A percentile compares a stretch with the other conserved stretches of the same genome.
Evolutionary conservation across 2,888 invertebrate species (phyloP).

Genomic region (Cyaniris semiargus): DNA sequence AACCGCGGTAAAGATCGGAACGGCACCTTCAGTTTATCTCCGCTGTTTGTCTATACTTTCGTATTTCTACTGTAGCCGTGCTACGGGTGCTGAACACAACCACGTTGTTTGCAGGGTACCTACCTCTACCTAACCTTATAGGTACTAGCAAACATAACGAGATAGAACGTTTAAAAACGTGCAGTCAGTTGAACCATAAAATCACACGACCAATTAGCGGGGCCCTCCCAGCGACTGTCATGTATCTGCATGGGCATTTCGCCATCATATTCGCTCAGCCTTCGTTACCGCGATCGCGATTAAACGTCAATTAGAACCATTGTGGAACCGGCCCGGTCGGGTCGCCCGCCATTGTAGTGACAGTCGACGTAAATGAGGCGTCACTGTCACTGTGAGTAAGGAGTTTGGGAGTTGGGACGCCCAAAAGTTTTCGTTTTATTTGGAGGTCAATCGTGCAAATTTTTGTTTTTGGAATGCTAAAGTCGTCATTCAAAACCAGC

Average conservation of each 20-base stretch:
- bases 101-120: not conserved
- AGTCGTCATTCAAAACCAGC: too few relatives aligned
- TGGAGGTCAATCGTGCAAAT: not conserved
- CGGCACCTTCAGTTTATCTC: too few relatives aligned
- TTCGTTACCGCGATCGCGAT: conserved; percentile 66
- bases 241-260: conserved; percentile 29
- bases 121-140: not conserved
- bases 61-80: too few relatives aligned
- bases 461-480: not conserved
- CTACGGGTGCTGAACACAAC: too few relatives aligned
- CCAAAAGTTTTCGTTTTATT: not conserved
- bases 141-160: not conserved
- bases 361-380: conserved; percentile 48
- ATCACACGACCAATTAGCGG: conserved; percentile 26
- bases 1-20: too few relatives aligned
- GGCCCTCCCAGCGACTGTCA: conserved; percentile 20
- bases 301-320: conserved; percentile 73
- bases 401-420: conserved; percentile 28
- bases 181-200: not conserved
- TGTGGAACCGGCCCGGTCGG: conserved; percentile 61
- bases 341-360: conserved; percentile 46
- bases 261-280: conserved; percentile 43
- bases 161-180: conserved; percentile 2
- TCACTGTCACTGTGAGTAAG: conserved; percentile 43
- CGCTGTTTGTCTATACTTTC: too few relatives aligned